phyloP scores from a whole-genome alignment of 2,888 invertebrate genomes.

The Chrysolina oricalcia region DNA sequence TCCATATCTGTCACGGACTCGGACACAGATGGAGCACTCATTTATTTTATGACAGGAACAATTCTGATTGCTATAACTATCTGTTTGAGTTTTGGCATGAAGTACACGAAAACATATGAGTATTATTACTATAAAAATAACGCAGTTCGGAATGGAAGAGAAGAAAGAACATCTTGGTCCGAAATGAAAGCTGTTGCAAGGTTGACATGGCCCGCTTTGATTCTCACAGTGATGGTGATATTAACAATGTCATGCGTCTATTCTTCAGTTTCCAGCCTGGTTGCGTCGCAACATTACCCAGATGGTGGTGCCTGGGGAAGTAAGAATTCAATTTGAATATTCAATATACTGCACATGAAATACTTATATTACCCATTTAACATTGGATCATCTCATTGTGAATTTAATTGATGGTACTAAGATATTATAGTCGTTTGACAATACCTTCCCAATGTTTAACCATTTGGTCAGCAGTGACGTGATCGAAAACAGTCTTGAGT shows the following conservation, averaged over 20 bases:
- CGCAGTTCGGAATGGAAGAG: background rate
- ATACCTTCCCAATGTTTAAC: too few relatives aligned
- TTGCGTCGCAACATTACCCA: background rate
- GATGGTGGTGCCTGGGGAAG: conserved; percentile 6
- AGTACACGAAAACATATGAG: background rate
- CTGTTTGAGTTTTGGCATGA: background rate
- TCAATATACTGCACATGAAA: too few relatives aligned
- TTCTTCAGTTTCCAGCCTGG: conserved; percentile 17
- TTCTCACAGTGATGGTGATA: background rate
- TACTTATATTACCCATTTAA: too few relatives aligned
- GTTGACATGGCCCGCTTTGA: background rate
- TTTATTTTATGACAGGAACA: conserved; percentile 9
- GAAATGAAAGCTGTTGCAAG: conserved; percentile 14
- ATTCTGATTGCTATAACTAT: background rate
- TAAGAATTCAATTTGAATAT: conserved; percentile 3
- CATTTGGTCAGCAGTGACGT: too few relatives aligned
- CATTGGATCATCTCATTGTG: too few relatives aligned
- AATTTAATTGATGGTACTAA: too few relatives aligned
- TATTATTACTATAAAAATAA: background rate
- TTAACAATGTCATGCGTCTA: background rate
- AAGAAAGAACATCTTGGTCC: background rate
- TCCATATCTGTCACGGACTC: conserved; percentile 19
- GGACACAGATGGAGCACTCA: background rate
- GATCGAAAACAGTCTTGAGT: too few relatives aligned
- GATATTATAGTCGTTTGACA: too few relatives aligned